Conservation (phyloP, 2,797 vertebrate species). For the Enteromius unitaeniatus region DNA sequence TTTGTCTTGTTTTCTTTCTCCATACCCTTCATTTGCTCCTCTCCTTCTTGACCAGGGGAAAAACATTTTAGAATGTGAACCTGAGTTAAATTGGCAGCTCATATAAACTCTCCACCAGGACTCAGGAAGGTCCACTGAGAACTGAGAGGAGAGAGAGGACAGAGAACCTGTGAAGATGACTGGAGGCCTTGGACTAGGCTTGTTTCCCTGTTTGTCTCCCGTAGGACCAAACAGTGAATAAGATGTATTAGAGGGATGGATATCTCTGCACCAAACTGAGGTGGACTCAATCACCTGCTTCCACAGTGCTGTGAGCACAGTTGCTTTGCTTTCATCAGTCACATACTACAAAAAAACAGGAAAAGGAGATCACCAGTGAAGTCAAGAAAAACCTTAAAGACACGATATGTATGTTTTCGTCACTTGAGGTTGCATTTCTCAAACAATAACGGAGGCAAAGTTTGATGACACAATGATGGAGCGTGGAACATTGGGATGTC, state of each 20-base stretch:
- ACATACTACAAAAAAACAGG: constrained; percentile 5
- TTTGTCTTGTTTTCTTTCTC: constrained; percentile 3
- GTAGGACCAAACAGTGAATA: constrained; percentile 43
- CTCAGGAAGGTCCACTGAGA: constrained; percentile 29
- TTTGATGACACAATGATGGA: no score
- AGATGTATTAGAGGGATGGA: constrained; percentile 50
- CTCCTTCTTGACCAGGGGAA: constrained; percentile 25
- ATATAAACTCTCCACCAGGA: constrained; percentile 28
- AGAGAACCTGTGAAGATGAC: constrained; percentile 20
- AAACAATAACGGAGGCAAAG: no score
- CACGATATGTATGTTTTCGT: no score
- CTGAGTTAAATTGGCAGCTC: constrained; percentile 34
- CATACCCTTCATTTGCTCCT: constrained; percentile 9
- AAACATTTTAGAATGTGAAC: constrained; percentile 26
- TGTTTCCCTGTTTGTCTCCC: constrained; percentile 41
- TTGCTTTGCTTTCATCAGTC: constrained; percentile 34
- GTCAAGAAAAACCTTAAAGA: background rate
- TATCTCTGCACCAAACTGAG: constrained; percentile 33
- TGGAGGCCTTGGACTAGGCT: constrained; percentile 30
- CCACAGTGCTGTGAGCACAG: constrained; percentile 16
- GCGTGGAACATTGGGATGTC: no score
- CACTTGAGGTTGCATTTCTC: no score
- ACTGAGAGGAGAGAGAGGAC: background rate
- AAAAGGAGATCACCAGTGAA: constrained; percentile 21
- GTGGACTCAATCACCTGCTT: constrained; percentile 38